Base-by-base conservation (phyloP, 2,113 vertebrate species). In the Cyprinodon variegatus region DNA sequence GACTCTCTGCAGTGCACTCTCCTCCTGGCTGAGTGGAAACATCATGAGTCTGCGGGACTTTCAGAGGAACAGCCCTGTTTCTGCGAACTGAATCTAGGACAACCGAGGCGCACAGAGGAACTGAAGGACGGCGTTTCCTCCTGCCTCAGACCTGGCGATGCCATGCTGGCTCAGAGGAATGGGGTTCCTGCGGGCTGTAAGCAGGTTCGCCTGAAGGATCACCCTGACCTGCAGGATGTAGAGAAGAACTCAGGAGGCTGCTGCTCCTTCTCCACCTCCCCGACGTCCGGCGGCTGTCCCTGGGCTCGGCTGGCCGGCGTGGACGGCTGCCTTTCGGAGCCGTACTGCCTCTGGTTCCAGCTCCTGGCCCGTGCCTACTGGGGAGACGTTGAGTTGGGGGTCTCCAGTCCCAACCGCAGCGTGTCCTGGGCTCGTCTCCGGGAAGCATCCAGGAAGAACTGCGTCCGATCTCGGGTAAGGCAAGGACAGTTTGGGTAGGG, bases 311-410 rank as follows among this genome's bases (percentile, higher is more conserved):
- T 93, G 74, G 91, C 92, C 0, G 93, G 93, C 8, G 82, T 88
- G 65, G 93, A 94, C 2, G 88, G 91, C 68, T 94, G 94, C 82
- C 75, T 93, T 76, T 91, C 91, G 2, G 93, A 94, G 85, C 90
- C 94, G 5, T 93, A 93, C 90, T 94, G 94, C 41, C 89, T 94
- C 6, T 94, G 94, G 93, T 90, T 94, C 76, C 92, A 92, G 88
- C 91, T 94, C 7, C 81, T 94, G 83, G 92, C 94, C 78, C 73
- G 90, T 66, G 92, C 93, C 10, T 92, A 92, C 86, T 93, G 93
- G 91, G 92, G 92, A 0, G 91, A 93, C 29, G 86, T 95, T 87
- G 93, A 94, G 48, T 77, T 94, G 73, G 93, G 92, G 4, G 80
- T 94, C 63, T 80, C 82, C 63, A 83, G 83, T 22, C 86, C 87